These are phyloP conservation scores for Bimastos eiseni DNA, from an alignment of 2,888 invertebrate species.

Conservation along the genomic window DNA sequence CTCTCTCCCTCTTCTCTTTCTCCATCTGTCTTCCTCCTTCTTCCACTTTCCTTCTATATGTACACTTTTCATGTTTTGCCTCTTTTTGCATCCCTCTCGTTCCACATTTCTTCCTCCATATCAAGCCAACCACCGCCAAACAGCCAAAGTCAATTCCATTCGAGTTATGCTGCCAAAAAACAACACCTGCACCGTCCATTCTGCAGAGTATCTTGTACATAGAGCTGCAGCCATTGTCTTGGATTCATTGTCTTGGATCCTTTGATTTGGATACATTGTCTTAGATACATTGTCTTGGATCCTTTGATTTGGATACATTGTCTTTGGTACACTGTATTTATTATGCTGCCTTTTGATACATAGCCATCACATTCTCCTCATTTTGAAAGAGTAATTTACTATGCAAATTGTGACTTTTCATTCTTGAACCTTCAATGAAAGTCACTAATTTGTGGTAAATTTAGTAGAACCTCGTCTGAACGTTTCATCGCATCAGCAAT, in stretches of 20 bases:
- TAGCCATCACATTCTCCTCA: background rate
- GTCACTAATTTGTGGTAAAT: background rate
- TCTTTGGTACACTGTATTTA: too few relatives aligned
- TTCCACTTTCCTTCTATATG: too few relatives aligned
- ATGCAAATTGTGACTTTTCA: background rate
- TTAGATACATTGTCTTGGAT: too few relatives aligned
- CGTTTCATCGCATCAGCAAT: background rate
- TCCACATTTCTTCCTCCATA: background rate
- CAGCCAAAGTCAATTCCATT: background rate
- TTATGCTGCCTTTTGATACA: too few relatives aligned
- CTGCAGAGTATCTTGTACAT: background rate
- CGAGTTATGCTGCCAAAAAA: background rate
- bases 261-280: too few relatives aligned
- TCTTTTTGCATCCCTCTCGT: background rate
- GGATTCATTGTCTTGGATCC: background rate
- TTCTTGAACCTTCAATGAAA: background rate
- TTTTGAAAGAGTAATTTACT: background rate
- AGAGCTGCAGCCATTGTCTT: constrained; percentile 7
- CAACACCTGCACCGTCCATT: background rate
- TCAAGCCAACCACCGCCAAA: too few relatives aligned
- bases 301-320: too few relatives aligned
- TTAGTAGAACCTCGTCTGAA: background rate
- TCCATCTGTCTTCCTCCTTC: too few relatives aligned
- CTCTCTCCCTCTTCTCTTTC: too few relatives aligned
- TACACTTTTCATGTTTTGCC: too few relatives aligned